Base-by-base conservation (phyloP, 2,888 invertebrate species). In the Disparrhopalites patrizii region DNA sequence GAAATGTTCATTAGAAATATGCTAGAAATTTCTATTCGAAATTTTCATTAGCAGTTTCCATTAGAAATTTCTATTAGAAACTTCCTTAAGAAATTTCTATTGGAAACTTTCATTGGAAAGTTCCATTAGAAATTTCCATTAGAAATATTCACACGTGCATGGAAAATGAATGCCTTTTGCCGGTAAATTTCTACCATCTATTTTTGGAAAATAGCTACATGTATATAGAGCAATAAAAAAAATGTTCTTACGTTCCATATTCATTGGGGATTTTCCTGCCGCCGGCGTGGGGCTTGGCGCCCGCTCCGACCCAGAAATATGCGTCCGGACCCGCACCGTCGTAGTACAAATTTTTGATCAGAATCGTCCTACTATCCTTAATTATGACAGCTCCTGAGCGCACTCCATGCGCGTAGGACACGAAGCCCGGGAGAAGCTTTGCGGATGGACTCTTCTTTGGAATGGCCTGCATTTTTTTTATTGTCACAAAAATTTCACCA, bases 301-400 rank as follows among this genome's bases (percentile, higher is more conserved):
- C 93, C 76, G 87, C 92, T 20, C 93, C 93, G n/a, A 92, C 92
- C 90, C 91, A 92, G 80, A 94, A 94, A 80, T 92, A 93, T 0
- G 93, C 93, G 78, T 93, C 93, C 0, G 93, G 93, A 0, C 92
- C 93, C 1, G 88, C 89, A 31, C 93, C 93, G 76, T 94, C 93
- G 77, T 93, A 93, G 77, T 92, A 92, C 75, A 94, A 81, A 81
- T 93, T 93, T 8, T 93, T 93, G 72, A 94, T 93, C 80, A 90
- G 90, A 80, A 94, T 88, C 0, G 94, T 93, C 80, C 91, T 91
- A 40, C 91, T 91, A 79, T 94, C 93, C 65, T 94, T 80, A 10
- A 94, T 89, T 78, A 90, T 92, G 76, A 94, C 90, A 81, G 92
- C 93, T 74, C 93, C 93, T 2, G 93, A 93, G 5, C 92, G 85